Percentiles rank a stretch among this genome's conserved stretches.
Evolutionary conservation across 2,888 invertebrate species (phyloP).

Genomic region (Crepidodera aurea): DNA sequence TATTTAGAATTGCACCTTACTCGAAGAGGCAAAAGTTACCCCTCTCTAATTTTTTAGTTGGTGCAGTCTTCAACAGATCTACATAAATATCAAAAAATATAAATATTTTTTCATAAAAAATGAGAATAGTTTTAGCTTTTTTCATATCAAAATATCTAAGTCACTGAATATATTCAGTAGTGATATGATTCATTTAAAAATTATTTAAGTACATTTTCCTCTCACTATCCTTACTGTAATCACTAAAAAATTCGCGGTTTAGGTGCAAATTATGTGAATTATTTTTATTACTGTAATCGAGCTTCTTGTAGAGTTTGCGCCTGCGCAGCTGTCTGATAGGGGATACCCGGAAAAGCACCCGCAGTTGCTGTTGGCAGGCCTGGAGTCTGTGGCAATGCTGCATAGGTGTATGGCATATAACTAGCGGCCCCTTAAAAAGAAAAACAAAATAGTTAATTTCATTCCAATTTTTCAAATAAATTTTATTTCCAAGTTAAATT

Average conservation of each 20-base stretch:
- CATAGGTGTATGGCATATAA: conserved; percentile 79
- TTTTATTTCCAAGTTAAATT: no score
- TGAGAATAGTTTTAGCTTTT: conserved; percentile 10
- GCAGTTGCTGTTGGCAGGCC: conserved; percentile 65
- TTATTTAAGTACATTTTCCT: conserved; percentile 22
- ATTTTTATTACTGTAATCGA: conserved; percentile 70
- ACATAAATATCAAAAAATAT: conserved; percentile 24
- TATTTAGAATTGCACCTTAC: conserved; percentile 30
- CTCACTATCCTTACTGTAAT: conserved; percentile 24
- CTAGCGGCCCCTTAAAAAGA: conserved; percentile 64
- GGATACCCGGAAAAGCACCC: conserved; percentile 71
- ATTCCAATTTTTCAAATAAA: no score
- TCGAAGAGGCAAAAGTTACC: neutral
- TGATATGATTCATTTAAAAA: conserved; percentile 10
- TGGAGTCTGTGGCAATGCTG: conserved; percentile 70
- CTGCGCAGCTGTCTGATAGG: conserved; percentile 68
- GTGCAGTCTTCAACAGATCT: conserved; percentile 28
- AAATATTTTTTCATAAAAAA: conserved; percentile 23
- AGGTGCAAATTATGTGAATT: conserved; percentile 11
- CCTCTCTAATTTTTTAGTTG: neutral
- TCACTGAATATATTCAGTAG: neutral
- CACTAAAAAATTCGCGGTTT: conserved; percentile 12
- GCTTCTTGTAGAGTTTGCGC: conserved; percentile 78
- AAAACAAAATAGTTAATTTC: conserved; percentile 16
- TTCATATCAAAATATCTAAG: conserved; percentile 6